phyloP scores from a whole-genome alignment of 1,140 invertebrate genomes.

The Pentalonia nigronervosa region DNA sequence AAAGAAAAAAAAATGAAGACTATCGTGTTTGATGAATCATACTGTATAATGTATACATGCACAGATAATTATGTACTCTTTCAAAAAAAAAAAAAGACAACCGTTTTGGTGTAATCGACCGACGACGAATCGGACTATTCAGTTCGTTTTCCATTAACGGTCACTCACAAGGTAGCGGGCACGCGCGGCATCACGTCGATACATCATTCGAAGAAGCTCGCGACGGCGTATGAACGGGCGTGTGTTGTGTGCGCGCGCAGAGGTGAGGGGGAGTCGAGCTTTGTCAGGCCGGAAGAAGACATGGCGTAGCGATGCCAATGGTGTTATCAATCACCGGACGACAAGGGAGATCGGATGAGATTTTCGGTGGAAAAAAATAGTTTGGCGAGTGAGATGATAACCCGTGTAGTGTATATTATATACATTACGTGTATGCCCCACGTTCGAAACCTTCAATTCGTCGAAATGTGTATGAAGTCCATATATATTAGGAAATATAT shows the following conservation, averaged over 20 bases:
- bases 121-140: background rate
- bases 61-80: background rate
- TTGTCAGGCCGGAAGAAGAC: background rate
- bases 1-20: too few species aligned
- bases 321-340: slow-evolving; percentile 20
- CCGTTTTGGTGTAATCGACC: background rate
- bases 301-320: background rate
- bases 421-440: background rate
- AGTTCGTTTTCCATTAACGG: background rate
- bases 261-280: background rate
- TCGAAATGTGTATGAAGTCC: background rate
- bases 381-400: background rate
- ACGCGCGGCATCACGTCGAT: background rate
- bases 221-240: background rate
- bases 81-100: background rate
- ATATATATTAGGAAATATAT: background rate
- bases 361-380: background rate
- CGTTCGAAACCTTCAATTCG: background rate
- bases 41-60: too few species aligned
- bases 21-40: too few species aligned
- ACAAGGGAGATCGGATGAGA: background rate
- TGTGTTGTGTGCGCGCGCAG: too few species aligned
- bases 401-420: background rate
- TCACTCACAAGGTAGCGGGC: background rate
- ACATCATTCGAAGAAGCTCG: background rate